Percentiles rank a stretch among this genome's conserved stretches.
phyloP scores from a whole-genome alignment of 2,797 vertebrate genomes.

The Xenops minutus region DNA sequence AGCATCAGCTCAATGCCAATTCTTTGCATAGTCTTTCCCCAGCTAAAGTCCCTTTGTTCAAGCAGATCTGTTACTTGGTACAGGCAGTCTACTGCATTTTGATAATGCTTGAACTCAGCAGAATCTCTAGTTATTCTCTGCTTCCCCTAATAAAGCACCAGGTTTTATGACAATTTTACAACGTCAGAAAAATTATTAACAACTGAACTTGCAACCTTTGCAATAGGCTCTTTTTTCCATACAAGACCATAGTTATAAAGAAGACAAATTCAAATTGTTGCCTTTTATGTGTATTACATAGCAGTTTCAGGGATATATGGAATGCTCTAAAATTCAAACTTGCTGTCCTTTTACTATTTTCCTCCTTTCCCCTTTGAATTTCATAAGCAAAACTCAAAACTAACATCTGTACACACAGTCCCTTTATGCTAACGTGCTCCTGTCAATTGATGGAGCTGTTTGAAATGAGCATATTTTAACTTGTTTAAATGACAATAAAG shows the following conservation, averaged over 20 bases:
- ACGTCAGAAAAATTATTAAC: background rate
- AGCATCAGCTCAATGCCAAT: background rate
- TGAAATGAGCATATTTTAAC: background rate
- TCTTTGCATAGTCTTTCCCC: background rate
- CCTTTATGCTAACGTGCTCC: background rate
- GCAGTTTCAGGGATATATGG: background rate
- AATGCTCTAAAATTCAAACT: slow-evolving; percentile 8
- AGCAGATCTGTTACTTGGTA: background rate
- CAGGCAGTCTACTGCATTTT: background rate
- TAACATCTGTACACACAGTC: background rate
- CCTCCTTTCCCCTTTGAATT: background rate
- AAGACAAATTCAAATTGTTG: background rate
- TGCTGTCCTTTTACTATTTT: background rate
- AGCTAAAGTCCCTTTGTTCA: background rate
- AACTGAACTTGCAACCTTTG: background rate
- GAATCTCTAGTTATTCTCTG: background rate
- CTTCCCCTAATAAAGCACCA: background rate
- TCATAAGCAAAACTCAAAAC: background rate
- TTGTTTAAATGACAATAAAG: background rate
- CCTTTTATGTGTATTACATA: background rate
- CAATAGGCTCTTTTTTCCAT: background rate
- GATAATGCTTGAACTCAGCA: background rate
- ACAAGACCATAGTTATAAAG: background rate
- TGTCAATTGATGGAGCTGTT: background rate
- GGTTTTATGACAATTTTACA: slow-evolving; percentile 2